A percentile compares a stretch with the other conserved stretches of the same genome.
Conservation (phyloP, 1,140 invertebrate species). For the Anagrus nilaparvatae region DNA sequence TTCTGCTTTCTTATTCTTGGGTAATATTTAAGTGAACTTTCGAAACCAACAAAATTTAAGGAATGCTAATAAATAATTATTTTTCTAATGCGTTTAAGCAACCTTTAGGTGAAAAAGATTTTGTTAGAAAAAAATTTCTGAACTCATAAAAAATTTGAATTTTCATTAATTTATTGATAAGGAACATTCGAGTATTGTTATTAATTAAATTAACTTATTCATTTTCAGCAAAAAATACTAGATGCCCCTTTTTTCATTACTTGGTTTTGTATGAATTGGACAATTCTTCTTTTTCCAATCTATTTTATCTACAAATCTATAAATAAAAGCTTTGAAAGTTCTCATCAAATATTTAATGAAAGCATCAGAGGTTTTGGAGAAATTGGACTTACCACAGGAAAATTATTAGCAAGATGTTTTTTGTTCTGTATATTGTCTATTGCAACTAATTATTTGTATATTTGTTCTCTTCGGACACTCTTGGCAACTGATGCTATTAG, state of each 20-base stretch:
- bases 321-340: conserved; percentile 60
- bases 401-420: conserved; percentile 74
- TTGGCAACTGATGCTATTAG: conserved; percentile 86
- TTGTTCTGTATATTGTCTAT: conserved; percentile 86
- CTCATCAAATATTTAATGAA: conserved; percentile 64
- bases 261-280: conserved; percentile 92
- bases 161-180: no score
- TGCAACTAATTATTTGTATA: conserved; percentile 86
- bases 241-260: conserved; percentile 89
- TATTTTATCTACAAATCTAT: conserved; percentile 66
- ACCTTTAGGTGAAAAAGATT: no score
- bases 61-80: no score
- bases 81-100: no score
- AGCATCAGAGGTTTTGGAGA: conserved; percentile 75
- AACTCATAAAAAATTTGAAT: no score
- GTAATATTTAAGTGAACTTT: no score
- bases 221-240: no score
- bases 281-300: conserved; percentile 81
- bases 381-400: conserved; percentile 74
- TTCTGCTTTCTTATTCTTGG: no score
- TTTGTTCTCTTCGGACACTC: conserved; percentile 72
- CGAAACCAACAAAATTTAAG: no score
- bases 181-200: no score
- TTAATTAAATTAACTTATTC: no score
- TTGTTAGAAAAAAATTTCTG: no score